Conservation (phyloP, 1,140 invertebrate species). For the Carcinoscorpius rotundicauda region DNA sequence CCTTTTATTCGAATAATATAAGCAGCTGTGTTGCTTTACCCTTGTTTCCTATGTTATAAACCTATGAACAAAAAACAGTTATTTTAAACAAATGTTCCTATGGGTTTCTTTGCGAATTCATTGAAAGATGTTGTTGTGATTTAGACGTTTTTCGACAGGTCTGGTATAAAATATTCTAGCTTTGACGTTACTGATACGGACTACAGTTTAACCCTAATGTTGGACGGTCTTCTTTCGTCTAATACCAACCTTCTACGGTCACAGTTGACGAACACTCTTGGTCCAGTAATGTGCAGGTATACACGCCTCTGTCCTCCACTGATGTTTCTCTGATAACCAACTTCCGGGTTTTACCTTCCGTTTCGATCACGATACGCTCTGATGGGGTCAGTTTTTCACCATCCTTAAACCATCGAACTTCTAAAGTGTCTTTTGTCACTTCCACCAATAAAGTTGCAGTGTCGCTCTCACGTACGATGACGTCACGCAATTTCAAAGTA, state of each 20-base stretch:
- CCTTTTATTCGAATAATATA: too few species aligned
- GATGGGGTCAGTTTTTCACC: slow-evolving; percentile 29
- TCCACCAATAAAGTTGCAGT: slow-evolving; percentile 23
- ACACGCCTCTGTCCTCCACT: slow-evolving; percentile 31
- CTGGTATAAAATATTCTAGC: background rate
- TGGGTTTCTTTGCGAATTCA: too few species aligned
- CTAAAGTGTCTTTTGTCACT: slow-evolving; percentile 20
- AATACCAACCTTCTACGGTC: slow-evolving; percentile 17
- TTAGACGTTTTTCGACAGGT: background rate
- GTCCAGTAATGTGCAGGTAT: slow-evolving; percentile 32
- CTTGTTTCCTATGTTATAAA: too few species aligned
- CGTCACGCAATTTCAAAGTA: slow-evolving; percentile 23
- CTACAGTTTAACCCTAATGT: too few species aligned
- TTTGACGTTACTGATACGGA: too few species aligned
- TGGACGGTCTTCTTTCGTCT: too few species aligned
- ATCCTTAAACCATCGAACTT: slow-evolving; percentile 32
- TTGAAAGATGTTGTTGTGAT: too few species aligned
- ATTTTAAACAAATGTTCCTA: too few species aligned
- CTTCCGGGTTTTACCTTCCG: slow-evolving; percentile 22
- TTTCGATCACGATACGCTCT: slow-evolving; percentile 18
- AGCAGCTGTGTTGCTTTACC: too few species aligned
- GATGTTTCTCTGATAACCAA: slow-evolving; percentile 25
- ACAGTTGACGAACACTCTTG: slow-evolving; percentile 21
- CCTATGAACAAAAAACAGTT: too few species aligned
- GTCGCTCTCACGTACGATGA: slow-evolving; percentile 24